Percentiles rank a stretch among this genome's conserved stretches.
These are phyloP conservation scores for Prostheceraeus crozeri DNA, from an alignment of 2,888 invertebrate species.

Conservation along the genomic window DNA sequence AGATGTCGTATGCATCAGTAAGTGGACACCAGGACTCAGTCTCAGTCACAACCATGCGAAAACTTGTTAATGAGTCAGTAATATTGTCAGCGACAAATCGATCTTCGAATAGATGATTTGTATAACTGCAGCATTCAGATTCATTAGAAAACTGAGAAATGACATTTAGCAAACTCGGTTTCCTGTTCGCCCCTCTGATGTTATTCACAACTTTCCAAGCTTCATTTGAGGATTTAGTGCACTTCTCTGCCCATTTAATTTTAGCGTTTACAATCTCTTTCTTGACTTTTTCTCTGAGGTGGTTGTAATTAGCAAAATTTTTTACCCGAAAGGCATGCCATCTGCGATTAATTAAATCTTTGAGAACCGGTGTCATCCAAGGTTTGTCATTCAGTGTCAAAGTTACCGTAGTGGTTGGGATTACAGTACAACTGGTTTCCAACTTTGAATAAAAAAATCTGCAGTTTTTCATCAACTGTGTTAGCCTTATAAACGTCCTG, in stretches of 20 bases:
- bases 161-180: no score
- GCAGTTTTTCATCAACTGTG: conserved; percentile 6
- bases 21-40: no score
- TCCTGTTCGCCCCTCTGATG: conserved; percentile 12
- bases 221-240: conserved; percentile 5
- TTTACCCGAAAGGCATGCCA: conserved; percentile 14
- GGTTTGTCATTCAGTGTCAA: conserved; percentile 7
- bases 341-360: not conserved
- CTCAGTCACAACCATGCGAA: no score
- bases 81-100: no score
- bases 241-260: conserved; percentile 1
- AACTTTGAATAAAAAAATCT: conserved; percentile 7
- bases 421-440: not conserved
- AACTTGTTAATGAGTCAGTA: no score
- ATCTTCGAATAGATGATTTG: no score
- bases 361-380: conserved; percentile 20
- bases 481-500: not conserved
- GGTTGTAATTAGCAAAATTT: conserved; percentile 15
- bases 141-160: no score
- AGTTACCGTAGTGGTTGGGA: not conserved
- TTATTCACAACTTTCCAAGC: conserved; percentile 15
- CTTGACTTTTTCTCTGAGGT: conserved; percentile 18
- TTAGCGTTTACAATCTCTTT: conserved; percentile 1
- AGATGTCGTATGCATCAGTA: no score
- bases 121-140: no score